Percentiles rank a stretch among this genome's conserved stretches.
Conservation (phyloP, 1,140 invertebrate genomes). For the Oscheius sp. region DNA sequence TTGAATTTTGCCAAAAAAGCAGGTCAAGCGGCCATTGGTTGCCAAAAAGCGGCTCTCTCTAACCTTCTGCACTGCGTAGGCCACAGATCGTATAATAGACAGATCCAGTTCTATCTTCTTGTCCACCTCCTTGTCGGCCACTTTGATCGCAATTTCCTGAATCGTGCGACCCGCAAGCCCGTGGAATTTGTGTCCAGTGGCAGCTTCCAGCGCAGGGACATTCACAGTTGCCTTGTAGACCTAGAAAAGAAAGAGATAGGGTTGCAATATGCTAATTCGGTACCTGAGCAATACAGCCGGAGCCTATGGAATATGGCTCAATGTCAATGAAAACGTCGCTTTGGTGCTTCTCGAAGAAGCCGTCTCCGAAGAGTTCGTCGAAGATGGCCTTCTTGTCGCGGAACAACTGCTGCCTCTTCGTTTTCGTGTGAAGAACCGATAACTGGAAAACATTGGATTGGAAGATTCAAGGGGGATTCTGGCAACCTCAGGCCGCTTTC, state of each 20-base stretch:
- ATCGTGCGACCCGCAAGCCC: slow-evolving; percentile 10
- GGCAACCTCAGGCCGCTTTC: too few species aligned
- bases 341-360: slow-evolving; percentile 53
- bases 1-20: slow-evolving; percentile 34
- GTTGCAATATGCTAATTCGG: neutral
- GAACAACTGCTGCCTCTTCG: slow-evolving; percentile 61
- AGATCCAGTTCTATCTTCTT: slow-evolving; percentile 60
- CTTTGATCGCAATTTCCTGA: slow-evolving; percentile 40
- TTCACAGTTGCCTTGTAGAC: slow-evolving; percentile 65
- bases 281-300: slow-evolving; percentile 67
- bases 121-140: slow-evolving; percentile 37
- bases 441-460: slow-evolving; percentile 46
- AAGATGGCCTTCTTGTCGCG: slow-evolving; percentile 59
- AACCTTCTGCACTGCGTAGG: slow-evolving; percentile 35
- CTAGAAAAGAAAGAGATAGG: slow-evolving; percentile 51
- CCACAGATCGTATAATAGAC: slow-evolving; percentile 62
- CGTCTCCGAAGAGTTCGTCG: slow-evolving; percentile 59
- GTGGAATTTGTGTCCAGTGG: slow-evolving; percentile 15
- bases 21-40: too few species aligned
- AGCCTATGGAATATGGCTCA: slow-evolving; percentile 63
- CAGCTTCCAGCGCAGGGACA: slow-evolving; percentile 35
- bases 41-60: slow-evolving; percentile 26
- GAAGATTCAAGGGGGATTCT: neutral
- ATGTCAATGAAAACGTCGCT: slow-evolving; percentile 61
- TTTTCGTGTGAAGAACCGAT: slow-evolving; percentile 61